Evolutionary conservation across 2,888 invertebrate genomes (phyloP), one percentile per base, ranked within the genome.

Genomic region (Resseliella maxima): DNA sequence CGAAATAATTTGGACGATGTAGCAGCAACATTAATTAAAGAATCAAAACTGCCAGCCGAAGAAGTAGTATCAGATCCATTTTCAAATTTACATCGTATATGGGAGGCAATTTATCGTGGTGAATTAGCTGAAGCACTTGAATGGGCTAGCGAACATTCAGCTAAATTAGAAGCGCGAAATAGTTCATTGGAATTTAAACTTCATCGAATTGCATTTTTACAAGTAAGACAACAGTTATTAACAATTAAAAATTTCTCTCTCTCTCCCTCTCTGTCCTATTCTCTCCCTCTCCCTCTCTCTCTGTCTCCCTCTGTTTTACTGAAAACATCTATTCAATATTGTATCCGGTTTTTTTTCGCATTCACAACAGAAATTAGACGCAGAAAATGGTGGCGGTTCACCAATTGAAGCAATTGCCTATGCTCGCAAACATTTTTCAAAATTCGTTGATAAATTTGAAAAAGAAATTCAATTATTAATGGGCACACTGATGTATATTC

Each of bases 1-100:
- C 94, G 98, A 88, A 97, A 98, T 92, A 99, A 99, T 81, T 94
- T 97, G 93, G 94, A 98, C 88, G 97, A 98, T 86, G 97, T 98
- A 50, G 98, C 98, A 1, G 97, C 98, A 89, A 93, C 95, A 88
- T 91, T 97, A 85, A 89, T 91, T 8, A 81, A 86, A 27, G 86
- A 86, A 85, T 41, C 85, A 1, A 45, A 85, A n/a, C 41, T 86
- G 36, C 54, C 85, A 85, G 36, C 54, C 24, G 86, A 86, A 81
- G 86, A 86, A 21, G 35, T 86, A 6, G 59, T 27, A 10, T 90
- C 90, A 50, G 95, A 96, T 89, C 96, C 96, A 3, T 97, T 96
- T 86, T 90, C 91, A 5, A 96, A 96, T 91, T 91, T 97, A 87
- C 98, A 98, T 92, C 94, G 95, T 88, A 98, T 99, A 88, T 94